phyloP scores from a whole-genome alignment of 2,888 invertebrate species.

The Sycophila texana region DNA sequence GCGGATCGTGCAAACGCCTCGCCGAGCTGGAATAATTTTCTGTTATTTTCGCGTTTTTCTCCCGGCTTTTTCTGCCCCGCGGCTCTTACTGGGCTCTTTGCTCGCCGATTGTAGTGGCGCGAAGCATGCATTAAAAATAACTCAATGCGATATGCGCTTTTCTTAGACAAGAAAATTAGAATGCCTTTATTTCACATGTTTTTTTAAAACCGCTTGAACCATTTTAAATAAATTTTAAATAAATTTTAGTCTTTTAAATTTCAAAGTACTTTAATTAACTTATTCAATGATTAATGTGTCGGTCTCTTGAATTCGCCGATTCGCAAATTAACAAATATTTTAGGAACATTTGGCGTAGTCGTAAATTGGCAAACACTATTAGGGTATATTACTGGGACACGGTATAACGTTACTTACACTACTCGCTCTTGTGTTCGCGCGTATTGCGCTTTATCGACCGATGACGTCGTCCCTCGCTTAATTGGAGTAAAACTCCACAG shows the following conservation, averaged over 20 bases:
- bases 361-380: no score
- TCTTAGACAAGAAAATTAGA: not conserved
- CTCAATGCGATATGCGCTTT: not conserved
- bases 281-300: not conserved
- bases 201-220: not conserved
- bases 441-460: conserved; percentile 5
- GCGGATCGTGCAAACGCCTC: not conserved
- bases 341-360: not conserved
- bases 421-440: not conserved
- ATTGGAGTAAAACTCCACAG: conserved; percentile 40
- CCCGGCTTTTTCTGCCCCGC: not conserved
- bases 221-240: no score
- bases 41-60: conserved; percentile 9
- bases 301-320: not conserved
- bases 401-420: not conserved
- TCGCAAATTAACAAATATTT: no score
- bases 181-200: not conserved
- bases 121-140: not conserved
- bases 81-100: not conserved
- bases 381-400: no score
- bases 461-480: conserved; percentile 3
- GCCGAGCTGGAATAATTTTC: conserved; percentile 29
- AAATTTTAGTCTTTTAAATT: not conserved
- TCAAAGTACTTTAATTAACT: not conserved
- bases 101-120: not conserved